These are phyloP conservation scores for Whitmania pigra DNA, from an alignment of 1,140 invertebrate species.

Conservation along the genomic window DNA sequence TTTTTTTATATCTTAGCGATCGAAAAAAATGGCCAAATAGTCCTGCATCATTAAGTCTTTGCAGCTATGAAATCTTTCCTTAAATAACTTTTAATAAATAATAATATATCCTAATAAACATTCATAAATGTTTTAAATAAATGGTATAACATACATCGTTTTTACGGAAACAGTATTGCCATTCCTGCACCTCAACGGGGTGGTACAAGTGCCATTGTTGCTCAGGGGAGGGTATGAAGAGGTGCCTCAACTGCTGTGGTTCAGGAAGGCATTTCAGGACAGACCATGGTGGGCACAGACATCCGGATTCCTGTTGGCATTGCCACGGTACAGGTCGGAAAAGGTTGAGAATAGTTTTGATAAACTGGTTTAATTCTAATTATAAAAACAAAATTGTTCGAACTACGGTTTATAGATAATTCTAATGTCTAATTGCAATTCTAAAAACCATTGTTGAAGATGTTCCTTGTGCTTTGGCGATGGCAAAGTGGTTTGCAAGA, in stretches of 20 bases:
- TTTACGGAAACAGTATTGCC: not conserved
- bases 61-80: too few relatives aligned
- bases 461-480: conserved; percentile 41
- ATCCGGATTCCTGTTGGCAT: conserved; percentile 23
- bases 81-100: too few relatives aligned
- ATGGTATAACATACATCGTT: too few relatives aligned
- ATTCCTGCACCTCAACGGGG: conserved; percentile 19
- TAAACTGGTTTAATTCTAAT: not conserved
- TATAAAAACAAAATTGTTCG: not conserved
- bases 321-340: conserved; percentile 25
- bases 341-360: conserved; percentile 14
- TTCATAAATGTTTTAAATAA: too few relatives aligned
- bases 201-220: conserved; percentile 23
- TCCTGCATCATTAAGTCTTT: too few relatives aligned
- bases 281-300: conserved; percentile 22
- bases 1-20: too few relatives aligned
- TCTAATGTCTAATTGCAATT: not conserved
- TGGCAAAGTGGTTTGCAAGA: conserved; percentile 42
- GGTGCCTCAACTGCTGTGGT: conserved; percentile 22
- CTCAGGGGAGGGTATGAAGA: conserved; percentile 22
- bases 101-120: too few relatives aligned
- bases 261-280: conserved; percentile 20
- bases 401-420: not conserved
- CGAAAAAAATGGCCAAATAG: too few relatives aligned
- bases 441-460: conserved; percentile 1